Percentiles rank a stretch among this genome's conserved stretches.
phyloP scores from a whole-genome alignment of 2,113 vertebrate genomes.

The Emydocephalus ijimae region DNA sequence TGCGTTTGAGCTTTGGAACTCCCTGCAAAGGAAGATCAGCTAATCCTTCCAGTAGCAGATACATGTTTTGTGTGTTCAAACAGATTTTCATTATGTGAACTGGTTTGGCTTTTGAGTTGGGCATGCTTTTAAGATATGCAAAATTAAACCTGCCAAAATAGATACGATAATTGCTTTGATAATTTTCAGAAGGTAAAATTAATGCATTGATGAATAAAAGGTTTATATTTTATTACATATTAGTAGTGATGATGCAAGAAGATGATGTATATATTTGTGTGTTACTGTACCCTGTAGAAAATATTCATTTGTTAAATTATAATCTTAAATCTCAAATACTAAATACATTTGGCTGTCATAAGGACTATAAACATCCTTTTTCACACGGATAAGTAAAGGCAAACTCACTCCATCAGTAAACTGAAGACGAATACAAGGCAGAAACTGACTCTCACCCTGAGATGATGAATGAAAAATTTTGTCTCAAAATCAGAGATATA shows the following conservation, averaged over 20 bases:
- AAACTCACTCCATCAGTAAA: background rate
- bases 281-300: background rate
- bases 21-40: background rate
- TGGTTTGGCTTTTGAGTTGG: background rate
- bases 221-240: background rate
- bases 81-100: background rate
- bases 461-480: background rate
- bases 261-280: background rate
- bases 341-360: background rate
- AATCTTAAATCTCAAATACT: background rate
- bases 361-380: background rate
- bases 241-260: background rate
- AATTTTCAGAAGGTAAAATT: background rate
- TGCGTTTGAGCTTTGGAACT: background rate
- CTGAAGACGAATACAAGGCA: background rate
- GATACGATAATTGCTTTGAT: background rate
- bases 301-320: background rate
- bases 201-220: background rate
- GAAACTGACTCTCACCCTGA: background rate
- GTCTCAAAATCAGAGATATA: background rate
- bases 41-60: background rate
- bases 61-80: background rate
- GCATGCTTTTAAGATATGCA: background rate
- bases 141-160: background rate
- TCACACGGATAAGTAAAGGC: background rate